A percentile compares a stretch with the other conserved stretches of the same genome.
Evolutionary conservation across 2,888 invertebrate species (phyloP).

Genomic region (Tinea trinotella): DNA sequence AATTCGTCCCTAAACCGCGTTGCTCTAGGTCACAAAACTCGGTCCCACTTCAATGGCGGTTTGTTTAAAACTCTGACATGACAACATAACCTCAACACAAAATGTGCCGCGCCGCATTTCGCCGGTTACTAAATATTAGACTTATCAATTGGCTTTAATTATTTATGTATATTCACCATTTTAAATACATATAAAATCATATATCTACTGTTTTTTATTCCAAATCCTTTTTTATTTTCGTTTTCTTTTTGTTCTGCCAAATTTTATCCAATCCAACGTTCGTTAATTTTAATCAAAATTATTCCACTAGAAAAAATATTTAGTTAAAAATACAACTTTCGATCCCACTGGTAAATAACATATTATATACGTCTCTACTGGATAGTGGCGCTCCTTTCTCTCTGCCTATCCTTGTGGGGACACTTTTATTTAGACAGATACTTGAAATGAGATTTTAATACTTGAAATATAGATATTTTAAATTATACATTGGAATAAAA

Average conservation of each 20-base stretch:
- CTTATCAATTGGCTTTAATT: conserved; percentile 16
- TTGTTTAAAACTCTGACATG: conserved; percentile 48
- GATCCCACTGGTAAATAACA: no score
- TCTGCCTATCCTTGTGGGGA: no score
- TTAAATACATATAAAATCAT: conserved; percentile 54
- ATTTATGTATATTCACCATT: conserved; percentile 31
- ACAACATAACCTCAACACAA: conserved; percentile 70
- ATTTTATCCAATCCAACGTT: background rate
- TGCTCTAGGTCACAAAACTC: conserved; percentile 39
- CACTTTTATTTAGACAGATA: no score
- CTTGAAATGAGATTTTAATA: no score
- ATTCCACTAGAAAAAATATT: no score
- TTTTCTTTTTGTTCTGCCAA: background rate
- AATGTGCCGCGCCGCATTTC: conserved; percentile 45
- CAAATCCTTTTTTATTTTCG: conserved; percentile 24
- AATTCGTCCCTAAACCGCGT: conserved; percentile 16
- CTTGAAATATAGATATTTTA: no score
- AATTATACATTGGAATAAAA: no score
- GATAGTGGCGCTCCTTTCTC: no score
- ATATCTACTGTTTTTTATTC: conserved; percentile 63
- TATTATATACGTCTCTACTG: no score
- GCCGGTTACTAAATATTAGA: conserved; percentile 42
- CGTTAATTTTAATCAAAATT: background rate
- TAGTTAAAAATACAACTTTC: no score
- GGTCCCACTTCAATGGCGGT: conserved; percentile 40